A percentile compares a stretch with the other conserved stretches of the same genome.
Conservation (phyloP, 2,113 vertebrate species). For the Syngnathoides biaculeatus region DNA sequence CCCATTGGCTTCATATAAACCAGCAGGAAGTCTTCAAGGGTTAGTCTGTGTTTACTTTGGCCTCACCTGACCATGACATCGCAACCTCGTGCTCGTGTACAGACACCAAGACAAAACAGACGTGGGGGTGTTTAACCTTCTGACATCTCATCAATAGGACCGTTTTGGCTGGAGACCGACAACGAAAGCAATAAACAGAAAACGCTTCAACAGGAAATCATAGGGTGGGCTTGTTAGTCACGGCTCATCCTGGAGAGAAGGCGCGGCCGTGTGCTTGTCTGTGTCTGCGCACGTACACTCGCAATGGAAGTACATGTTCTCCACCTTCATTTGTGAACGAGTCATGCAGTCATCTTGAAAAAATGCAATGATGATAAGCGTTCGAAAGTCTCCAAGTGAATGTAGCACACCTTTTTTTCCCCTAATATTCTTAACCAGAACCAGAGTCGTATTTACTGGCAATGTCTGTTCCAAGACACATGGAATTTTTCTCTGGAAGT, state of each 20-base stretch:
- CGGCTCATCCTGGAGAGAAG: background rate
- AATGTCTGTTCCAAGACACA: no score
- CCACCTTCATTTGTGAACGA: background rate
- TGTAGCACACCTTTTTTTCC: background rate
- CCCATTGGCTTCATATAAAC: conserved; percentile 21
- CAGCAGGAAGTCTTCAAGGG: conserved; percentile 30
- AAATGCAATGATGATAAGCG: background rate
- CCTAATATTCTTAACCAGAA: background rate
- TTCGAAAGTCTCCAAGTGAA: background rate
- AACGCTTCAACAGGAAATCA: conserved; percentile 35
- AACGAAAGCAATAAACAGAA: conserved; percentile 2
- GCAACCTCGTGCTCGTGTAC: conserved; percentile 5
- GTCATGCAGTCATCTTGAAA: background rate
- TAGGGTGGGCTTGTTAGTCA: conserved; percentile 39
- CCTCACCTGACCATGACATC: conserved; percentile 5
- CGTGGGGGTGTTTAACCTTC: background rate
- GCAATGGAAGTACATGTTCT: background rate
- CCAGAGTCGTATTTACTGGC: no score
- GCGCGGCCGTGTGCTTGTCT: conserved; percentile 3
- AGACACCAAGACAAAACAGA: background rate
- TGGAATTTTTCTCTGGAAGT: no score
- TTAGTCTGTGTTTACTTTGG: conserved; percentile 24
- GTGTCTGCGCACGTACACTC: background rate
- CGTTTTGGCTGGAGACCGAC: conserved; percentile 3
- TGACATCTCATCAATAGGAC: conserved; percentile 9